Evolutionary conservation across 2,113 vertebrate genomes (phyloP), one percentile per base, ranked within the genome.

Genomic region (Solea solea): DNA sequence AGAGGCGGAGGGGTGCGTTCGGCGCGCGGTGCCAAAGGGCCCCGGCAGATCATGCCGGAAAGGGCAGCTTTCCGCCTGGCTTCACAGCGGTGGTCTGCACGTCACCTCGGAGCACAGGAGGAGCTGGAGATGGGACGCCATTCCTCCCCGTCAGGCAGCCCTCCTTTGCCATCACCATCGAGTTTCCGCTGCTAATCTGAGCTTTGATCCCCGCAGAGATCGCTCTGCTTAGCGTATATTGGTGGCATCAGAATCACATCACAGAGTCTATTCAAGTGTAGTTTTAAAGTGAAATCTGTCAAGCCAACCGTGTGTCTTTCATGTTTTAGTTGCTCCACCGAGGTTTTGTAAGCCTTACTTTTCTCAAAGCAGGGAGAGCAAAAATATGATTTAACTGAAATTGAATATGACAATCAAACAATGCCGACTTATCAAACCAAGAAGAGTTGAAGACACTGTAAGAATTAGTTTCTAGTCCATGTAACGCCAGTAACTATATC

Each of bases 51-150:
- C 9, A n/a, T 54, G 78, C 78, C 82, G 82, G 76, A 88, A 85
- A 85, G 72, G 80, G 82, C 83, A 80, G 80, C 78, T 85, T 85
- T 85, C 83, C 50, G 66, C 80, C 74, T 86, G 80, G 85, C 72
- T 85, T 42, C 82, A 74, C 90, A 76, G 74, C 40, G 7, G 70
- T 0, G 39, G 68, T 51, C 76, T 55, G 82, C 80, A 64, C 25
- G 61, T 79, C 80, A 83, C 81, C 63, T 74, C 56, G 1, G 50
- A 34, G 46, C 73, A 54, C 58, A 16, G 41, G 54, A n/a, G 51
- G 53, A 52, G 5, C 9, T 1, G 9, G 59, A 77, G 72, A 80
- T 14, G 34, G 40, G 79, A 68, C 7, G 49, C 72, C 44, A 14
- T 64, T 76, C 56, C 68, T 68, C 70, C 50, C 71, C 21, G 66